Conservation (phyloP, 2,113 vertebrate genomes). For the Lota lota region DNA sequence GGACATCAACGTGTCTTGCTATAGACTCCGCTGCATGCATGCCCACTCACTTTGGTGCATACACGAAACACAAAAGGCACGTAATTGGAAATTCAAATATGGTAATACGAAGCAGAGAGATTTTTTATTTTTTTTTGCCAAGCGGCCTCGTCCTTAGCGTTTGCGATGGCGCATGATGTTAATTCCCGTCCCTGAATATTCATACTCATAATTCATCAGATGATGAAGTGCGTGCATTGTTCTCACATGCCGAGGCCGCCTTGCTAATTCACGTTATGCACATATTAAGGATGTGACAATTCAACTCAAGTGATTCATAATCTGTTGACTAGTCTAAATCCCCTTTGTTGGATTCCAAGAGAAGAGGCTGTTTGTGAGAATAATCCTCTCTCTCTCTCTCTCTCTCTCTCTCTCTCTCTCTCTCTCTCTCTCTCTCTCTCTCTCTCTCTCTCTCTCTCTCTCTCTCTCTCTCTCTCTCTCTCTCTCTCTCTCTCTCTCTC, state of each 20-base stretch:
- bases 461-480: too few species aligned
- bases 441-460: background rate
- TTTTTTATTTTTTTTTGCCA: slow-evolving; percentile 44
- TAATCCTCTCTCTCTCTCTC: background rate
- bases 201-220: slow-evolving; percentile 50
- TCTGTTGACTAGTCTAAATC: slow-evolving; percentile 46
- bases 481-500: background rate
- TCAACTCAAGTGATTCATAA: slow-evolving; percentile 55
- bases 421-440: too few species aligned
- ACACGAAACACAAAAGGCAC: slow-evolving; percentile 10
- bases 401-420: too few species aligned
- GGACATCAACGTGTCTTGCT: too few species aligned
- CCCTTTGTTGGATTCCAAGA: background rate
- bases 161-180: slow-evolving; percentile 31
- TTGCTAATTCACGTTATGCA: slow-evolving; percentile 49
- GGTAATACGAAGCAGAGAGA: slow-evolving; percentile 48
- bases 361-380: slow-evolving; percentile 30
- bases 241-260: background rate
- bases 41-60: too few species aligned
- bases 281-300: slow-evolving; percentile 61
- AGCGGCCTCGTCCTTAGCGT: slow-evolving; percentile 37
- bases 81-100: slow-evolving; percentile 50
- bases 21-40: too few species aligned
- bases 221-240: slow-evolving; percentile 36
- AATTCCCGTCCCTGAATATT: slow-evolving; percentile 57